Evolutionary conservation across 2,888 invertebrate genomes (phyloP), one percentile per base, ranked within the genome.

Genomic region (Tenthredo scrophulariae): DNA sequence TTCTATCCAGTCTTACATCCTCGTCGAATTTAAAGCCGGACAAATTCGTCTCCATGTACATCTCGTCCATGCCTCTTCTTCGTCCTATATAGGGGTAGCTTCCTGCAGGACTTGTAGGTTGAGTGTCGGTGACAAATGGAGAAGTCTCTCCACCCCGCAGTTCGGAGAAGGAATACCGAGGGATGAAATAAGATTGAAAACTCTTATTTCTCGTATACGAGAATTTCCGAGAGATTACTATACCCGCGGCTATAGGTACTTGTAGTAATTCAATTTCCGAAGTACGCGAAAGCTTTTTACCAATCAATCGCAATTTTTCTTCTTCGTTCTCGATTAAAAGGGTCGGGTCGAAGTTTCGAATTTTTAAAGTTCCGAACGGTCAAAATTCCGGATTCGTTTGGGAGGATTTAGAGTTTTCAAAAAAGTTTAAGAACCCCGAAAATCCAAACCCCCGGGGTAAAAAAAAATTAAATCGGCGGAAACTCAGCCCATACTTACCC

Each of bases 71-170:
- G n/a, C 29, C 26, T 5, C 65, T 22, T 65, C 29, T 7, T 43
- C 43, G 43, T 43, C 43, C 43, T 43, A 10, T 43, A 10, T 10
- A 43, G 10, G 29, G 65, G 10, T 10, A 29, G 26, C 29, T 46
- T 46, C 15, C 46, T 67, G 10, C 26, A 1, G 18, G 13, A 40
- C 40, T n/a, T 10, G n/a, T 9, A 40, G 72, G 0, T 40, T 72
- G 72, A 72, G 72, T 74, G 40, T 18, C 72, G 22, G 72, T 74
- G 72, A 74, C 43, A 40, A 74, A 74, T 74, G 43, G 72, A 74
- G 46, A 46, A 46, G 13, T 43, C 40, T 43, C 43, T 6, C 18
- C 18, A 46, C 43, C 43, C 10, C 10, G 40, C 4, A 43, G 46
- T 46, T 50, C 50, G 54, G 5, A 54, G 54, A 6, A 18, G 67